Conservation (phyloP, 2,888 invertebrate genomes). For the Eristalis pertinax region DNA sequence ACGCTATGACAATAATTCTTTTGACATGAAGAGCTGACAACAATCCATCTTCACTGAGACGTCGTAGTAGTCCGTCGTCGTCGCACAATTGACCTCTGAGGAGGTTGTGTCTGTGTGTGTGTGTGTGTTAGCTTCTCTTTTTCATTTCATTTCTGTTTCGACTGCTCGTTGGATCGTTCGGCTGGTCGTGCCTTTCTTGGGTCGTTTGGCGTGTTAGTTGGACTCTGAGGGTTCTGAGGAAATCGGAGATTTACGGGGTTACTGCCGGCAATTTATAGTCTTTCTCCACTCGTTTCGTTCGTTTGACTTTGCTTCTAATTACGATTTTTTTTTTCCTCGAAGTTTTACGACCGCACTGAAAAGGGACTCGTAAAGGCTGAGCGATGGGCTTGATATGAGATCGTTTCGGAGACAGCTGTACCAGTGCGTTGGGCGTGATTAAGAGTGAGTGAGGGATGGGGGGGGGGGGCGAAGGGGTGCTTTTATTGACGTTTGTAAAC, state of each 20-base stretch:
- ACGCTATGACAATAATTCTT: slow-evolving; percentile 61
- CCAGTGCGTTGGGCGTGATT: background rate
- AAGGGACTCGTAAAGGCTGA: slow-evolving; percentile 32
- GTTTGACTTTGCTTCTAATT: slow-evolving; percentile 46
- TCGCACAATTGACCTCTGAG: slow-evolving; percentile 42
- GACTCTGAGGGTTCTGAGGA: slow-evolving; percentile 28
- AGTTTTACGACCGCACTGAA: slow-evolving; percentile 50
- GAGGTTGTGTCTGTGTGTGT: too few species aligned
- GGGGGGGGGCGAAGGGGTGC: background rate
- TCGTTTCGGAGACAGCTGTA: background rate
- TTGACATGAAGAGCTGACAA: slow-evolving; percentile 67
- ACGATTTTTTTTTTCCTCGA: slow-evolving; percentile 17
- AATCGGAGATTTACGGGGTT: slow-evolving; percentile 61
- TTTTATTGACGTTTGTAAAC: slow-evolving; percentile 7
- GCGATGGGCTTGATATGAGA: slow-evolving; percentile 27
- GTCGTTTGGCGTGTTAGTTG: background rate
- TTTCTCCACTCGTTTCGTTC: slow-evolving; percentile 20
- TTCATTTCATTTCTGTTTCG: background rate
- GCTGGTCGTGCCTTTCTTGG: background rate
- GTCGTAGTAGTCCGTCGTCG: background rate
- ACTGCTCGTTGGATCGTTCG: too few species aligned
- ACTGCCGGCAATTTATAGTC: slow-evolving; percentile 51
- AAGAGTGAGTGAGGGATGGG: background rate
- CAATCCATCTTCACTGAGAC: slow-evolving; percentile 61
- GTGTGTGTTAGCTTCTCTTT: background rate